These are phyloP conservation scores for Oxystoma pomonae DNA, from an alignment of 2,888 invertebrate species.

Conservation along the genomic window DNA sequence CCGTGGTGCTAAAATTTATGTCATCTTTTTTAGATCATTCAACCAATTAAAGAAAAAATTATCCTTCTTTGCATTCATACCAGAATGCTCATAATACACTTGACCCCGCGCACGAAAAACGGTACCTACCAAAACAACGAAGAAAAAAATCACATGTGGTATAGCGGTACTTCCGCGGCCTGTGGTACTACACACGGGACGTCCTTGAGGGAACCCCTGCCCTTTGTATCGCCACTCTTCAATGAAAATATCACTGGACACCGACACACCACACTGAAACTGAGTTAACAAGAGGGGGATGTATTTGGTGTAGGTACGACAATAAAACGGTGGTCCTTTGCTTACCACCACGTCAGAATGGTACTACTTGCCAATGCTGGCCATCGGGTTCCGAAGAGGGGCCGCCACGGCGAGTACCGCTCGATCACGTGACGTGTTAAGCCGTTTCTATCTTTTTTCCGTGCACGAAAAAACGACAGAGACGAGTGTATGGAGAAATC, in stretches of 20 bases:
- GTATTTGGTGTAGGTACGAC: background rate
- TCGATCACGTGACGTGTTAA: slow-evolving; percentile 23
- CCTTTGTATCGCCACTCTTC: slow-evolving; percentile 21
- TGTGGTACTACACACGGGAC: no score
- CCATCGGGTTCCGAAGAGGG: slow-evolving; percentile 25
- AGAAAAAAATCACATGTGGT: no score
- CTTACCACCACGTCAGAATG: slow-evolving; percentile 19
- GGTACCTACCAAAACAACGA: no score
- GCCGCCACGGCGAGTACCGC: slow-evolving; percentile 19
- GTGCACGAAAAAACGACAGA: background rate
- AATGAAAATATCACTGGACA: slow-evolving; percentile 7
- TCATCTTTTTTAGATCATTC: no score
- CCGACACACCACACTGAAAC: slow-evolving; percentile 6
- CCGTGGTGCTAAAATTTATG: no score
- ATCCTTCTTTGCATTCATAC: no score
- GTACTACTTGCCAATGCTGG: slow-evolving; percentile 28
- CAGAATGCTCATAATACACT: no score
- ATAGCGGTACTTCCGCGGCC: no score
- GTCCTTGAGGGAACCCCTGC: slow-evolving; percentile 46
- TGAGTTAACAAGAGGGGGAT: slow-evolving; percentile 42
- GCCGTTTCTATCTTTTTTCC: slow-evolving; percentile 12
- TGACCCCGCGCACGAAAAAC: no score
- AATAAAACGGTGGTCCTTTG: slow-evolving; percentile 12
- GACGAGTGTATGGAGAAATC: slow-evolving; percentile 37
- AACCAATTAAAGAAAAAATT: no score